These are phyloP conservation scores for Conus canariensis DNA, from an alignment of 2,888 invertebrate genomes.

Conservation along the genomic window DNA sequence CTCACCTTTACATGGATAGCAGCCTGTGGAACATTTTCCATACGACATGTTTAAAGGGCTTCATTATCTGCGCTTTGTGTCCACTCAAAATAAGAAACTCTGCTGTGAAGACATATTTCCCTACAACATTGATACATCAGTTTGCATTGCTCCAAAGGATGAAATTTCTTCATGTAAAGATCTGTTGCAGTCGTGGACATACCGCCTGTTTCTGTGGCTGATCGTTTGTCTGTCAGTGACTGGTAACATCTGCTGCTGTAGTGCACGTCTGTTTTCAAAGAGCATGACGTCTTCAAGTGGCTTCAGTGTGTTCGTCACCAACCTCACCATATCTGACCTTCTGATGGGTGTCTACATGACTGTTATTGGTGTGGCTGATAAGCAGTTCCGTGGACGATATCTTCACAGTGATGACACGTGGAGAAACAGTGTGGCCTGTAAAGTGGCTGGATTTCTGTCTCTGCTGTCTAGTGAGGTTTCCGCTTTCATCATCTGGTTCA, in stretches of 20 bases:
- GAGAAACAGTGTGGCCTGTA: neutral
- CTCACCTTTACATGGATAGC: neutral
- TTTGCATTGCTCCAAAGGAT: neutral
- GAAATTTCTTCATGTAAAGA: conserved; percentile 3
- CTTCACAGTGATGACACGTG: neutral
- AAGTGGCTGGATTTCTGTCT: conserved; percentile 3
- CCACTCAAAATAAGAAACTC: neutral
- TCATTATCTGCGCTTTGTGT: neutral
- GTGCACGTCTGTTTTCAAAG: neutral
- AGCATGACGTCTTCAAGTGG: neutral
- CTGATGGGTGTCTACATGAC: neutral
- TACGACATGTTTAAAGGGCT: neutral
- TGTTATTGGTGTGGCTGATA: neutral
- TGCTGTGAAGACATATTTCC: neutral
- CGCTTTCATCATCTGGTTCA: neutral
- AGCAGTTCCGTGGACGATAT: neutral
- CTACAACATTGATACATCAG: neutral
- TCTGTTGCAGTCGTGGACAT: conserved; percentile 18
- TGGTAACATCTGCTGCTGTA: neutral
- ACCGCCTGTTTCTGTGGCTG: neutral
- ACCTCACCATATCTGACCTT: neutral
- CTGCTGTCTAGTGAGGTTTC: conserved; percentile 9
- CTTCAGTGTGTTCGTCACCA: conserved; percentile 18
- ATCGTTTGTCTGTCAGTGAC: neutral
- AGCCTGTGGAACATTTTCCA: neutral